These are phyloP conservation scores for Macrotus californicus DNA, from an alignment of 2,113 vertebrate species.

Conservation along the genomic window DNA sequence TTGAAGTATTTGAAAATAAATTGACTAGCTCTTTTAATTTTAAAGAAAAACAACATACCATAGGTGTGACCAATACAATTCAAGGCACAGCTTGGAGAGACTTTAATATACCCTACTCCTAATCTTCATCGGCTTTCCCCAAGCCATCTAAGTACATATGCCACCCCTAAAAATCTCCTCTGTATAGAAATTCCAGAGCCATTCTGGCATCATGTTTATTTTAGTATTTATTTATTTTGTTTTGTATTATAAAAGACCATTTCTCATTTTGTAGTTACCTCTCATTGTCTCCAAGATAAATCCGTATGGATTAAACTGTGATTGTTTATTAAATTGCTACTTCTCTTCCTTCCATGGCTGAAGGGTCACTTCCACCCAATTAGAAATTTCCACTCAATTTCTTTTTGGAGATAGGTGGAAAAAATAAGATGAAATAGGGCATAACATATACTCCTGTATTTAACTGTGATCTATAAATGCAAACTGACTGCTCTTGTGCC, in stretches of 20 bases:
- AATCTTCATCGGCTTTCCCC: neutral
- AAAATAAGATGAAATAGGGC: slow-evolving; percentile 12
- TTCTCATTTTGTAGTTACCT: neutral
- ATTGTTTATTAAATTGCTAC: slow-evolving; percentile 21
- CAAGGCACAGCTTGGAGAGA: neutral
- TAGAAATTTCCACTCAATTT: neutral
- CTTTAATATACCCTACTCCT: neutral
- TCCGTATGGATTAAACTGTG: slow-evolving; percentile 6
- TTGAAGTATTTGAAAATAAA: slow-evolving; percentile 46
- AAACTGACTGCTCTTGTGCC: neutral
- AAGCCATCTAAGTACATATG: slow-evolving; percentile 11
- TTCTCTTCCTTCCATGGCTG: neutral
- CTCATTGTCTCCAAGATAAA: slow-evolving; percentile 31
- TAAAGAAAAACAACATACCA: slow-evolving; percentile 19
- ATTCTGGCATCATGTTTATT: neutral
- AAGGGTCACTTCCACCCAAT: neutral
- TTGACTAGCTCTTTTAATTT: slow-evolving; percentile 15
- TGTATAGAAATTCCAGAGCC: slow-evolving; percentile 21
- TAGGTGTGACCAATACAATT: neutral
- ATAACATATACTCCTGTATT: neutral
- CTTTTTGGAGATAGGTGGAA: slow-evolving; percentile 12
- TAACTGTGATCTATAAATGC: slow-evolving; percentile 19
- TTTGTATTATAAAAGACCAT: slow-evolving; percentile 11
- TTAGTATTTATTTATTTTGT: neutral
- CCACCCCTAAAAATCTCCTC: neutral